Evolutionary conservation across 2,888 invertebrate genomes (phyloP), one percentile per base, ranked within the genome.

Genomic region (Chromoteleia sp.): DNA sequence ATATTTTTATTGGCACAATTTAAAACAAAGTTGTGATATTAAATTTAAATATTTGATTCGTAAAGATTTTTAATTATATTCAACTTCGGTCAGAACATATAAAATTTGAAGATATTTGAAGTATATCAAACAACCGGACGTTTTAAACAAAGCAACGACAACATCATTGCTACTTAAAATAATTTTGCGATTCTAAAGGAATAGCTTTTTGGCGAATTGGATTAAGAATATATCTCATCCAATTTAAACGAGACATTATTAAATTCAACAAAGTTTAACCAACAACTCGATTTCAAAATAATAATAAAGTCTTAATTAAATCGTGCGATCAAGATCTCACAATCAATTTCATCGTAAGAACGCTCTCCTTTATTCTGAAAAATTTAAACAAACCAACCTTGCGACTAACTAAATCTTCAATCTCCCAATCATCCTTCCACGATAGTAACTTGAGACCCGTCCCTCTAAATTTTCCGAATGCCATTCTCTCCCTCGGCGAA

Each of bases 401-500:
- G 6, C 25, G 25, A 25, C 3, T 4, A 25, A 25, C 6, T 4
- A 4, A 6, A 2, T 6, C 25, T 6, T 25, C 36, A 8, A 8
- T 36, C 8, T 36, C 36, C 36, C 10, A 0, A n/a, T n/a, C n/a
- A n/a, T 1, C n/a, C 10, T 36, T 10, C n/a, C 36, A 8, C n/a
- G 25, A 6, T 25, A 6, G 25, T 15, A 14, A 8, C 48, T 10
- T 19, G 12, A 33, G 30, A 14, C 10, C 10, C 36, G 12, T 17
- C 6, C 14, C 36, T 43, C 14, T 43, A 43, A 59, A 43, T 59
- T 43, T 14, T 8, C 10, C 10, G 14, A 50, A 17, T 54, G 7
- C 0, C 45, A 45, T 61, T 36, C 0, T 12, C 10, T 43, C 63
- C 50, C 54, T 30, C n/a, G 12, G 1, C 17, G n/a, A 58, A 48